A percentile compares a stretch with the other conserved stretches of the same genome.
Evolutionary conservation across 2,797 vertebrate species (phyloP).

Genomic region (Glyptemys insculpta): DNA sequence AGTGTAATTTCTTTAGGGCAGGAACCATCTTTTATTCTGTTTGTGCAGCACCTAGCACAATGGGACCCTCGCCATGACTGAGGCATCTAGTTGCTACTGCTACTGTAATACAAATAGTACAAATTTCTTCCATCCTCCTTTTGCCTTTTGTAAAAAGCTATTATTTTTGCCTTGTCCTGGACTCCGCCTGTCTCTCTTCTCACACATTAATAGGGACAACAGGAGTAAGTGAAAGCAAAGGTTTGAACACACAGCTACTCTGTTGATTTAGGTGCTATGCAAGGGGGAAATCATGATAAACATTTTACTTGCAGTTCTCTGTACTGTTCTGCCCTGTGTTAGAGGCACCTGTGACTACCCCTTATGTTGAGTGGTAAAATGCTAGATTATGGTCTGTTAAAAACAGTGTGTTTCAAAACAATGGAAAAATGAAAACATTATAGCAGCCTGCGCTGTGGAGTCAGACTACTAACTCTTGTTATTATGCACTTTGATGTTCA

Average conservation of each 20-base stretch:
- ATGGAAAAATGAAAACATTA: background rate
- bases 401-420: background rate
- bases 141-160: background rate
- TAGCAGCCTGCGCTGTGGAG: background rate
- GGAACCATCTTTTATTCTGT: background rate
- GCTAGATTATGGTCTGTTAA: background rate
- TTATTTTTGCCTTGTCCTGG: background rate
- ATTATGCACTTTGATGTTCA: background rate
- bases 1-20: background rate
- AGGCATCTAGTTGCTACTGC: background rate
- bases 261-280: background rate
- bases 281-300: background rate
- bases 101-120: background rate
- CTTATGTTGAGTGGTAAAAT: background rate
- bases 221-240: background rate
- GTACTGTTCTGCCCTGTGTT: background rate
- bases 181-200: background rate
- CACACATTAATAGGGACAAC: background rate
- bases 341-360: background rate
- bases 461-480: accelerated
- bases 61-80: background rate
- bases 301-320: background rate
- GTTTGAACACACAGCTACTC: background rate
- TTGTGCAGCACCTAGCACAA: background rate
- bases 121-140: too few species aligned